Evolutionary conservation across 2,797 vertebrate species (phyloP).

Genomic region (Danio tinwini): DNA sequence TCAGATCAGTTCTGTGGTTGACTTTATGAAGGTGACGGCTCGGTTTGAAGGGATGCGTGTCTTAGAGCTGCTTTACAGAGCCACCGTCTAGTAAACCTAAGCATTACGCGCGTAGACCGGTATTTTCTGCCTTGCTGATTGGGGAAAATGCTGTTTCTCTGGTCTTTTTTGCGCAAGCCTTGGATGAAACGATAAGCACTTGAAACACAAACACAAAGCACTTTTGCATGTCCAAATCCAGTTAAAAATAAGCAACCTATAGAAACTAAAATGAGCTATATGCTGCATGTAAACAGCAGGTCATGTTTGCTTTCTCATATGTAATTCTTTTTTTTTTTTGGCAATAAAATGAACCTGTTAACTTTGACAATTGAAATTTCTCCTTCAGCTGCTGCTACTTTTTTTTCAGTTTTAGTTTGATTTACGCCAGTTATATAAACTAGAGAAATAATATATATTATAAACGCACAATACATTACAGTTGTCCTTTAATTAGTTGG

Average conservation of each 20-base stretch:
- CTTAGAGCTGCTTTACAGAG: conserved; percentile 26
- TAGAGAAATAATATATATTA: no score
- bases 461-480: no score
- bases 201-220: not conserved
- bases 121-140: conserved; percentile 45
- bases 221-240: not conserved
- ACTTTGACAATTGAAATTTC: not conserved
- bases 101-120: conserved; percentile 28
- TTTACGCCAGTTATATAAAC: no score
- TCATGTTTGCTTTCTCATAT: not conserved
- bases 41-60: conserved; percentile 43
- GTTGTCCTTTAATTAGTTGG: no score
- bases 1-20: conserved; percentile 42
- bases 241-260: not conserved
- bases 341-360: not conserved
- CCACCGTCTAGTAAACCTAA: conserved; percentile 35
- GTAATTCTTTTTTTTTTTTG: not conserved
- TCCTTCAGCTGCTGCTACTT: not conserved
- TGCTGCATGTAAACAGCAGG: not conserved
- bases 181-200: conserved; percentile 12
- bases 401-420: not conserved
- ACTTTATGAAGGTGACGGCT: conserved; percentile 5
- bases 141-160: conserved; percentile 51
- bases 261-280: not conserved
- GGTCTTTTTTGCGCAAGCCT: conserved; percentile 15